Conservation (phyloP, 2,113 vertebrate species). For the Trichomycterus rosablanca region DNA sequence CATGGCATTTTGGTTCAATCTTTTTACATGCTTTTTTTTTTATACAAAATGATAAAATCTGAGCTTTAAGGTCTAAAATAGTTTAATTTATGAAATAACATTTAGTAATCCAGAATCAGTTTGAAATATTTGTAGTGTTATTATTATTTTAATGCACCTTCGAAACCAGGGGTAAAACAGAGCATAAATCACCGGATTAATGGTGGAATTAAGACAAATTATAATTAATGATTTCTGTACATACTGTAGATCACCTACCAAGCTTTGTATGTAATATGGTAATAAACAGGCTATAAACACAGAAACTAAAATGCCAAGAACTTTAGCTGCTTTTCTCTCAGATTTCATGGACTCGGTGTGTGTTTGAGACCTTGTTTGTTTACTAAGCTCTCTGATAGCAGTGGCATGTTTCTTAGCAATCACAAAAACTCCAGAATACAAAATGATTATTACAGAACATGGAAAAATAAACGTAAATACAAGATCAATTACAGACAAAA, state of each 20-base stretch:
- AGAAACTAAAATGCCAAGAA: slow-evolving; percentile 36
- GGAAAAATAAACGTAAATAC: too few relatives aligned
- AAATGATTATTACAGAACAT: too few relatives aligned
- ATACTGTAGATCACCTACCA: not conserved
- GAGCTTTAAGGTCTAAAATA: too few relatives aligned
- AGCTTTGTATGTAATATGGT: slow-evolving; percentile 28
- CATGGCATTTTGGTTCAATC: too few relatives aligned
- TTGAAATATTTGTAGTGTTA: slow-evolving; percentile 40
- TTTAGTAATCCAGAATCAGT: slow-evolving; percentile 33
- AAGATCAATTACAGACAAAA: too few relatives aligned
- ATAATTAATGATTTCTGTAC: not conserved
- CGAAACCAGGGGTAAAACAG: slow-evolving; percentile 50
- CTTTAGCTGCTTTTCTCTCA: slow-evolving; percentile 42
- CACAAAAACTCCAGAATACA: slow-evolving; percentile 20
- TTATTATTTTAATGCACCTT: slow-evolving; percentile 35
- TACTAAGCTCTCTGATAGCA: slow-evolving; percentile 44
- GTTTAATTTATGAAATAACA: not conserved
- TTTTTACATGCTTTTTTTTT: too few relatives aligned
- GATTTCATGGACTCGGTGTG: slow-evolving; percentile 13
- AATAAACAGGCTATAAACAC: slow-evolving; percentile 34
- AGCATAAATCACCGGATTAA: slow-evolving; percentile 48
- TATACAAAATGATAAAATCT: too few relatives aligned
- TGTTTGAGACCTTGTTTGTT: not conserved
- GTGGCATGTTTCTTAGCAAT: slow-evolving; percentile 40
- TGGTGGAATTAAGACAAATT: slow-evolving; percentile 37